These are phyloP conservation scores for Panthera leo DNA, from an alignment of 2,113 vertebrate genomes.

Conservation along the genomic window DNA sequence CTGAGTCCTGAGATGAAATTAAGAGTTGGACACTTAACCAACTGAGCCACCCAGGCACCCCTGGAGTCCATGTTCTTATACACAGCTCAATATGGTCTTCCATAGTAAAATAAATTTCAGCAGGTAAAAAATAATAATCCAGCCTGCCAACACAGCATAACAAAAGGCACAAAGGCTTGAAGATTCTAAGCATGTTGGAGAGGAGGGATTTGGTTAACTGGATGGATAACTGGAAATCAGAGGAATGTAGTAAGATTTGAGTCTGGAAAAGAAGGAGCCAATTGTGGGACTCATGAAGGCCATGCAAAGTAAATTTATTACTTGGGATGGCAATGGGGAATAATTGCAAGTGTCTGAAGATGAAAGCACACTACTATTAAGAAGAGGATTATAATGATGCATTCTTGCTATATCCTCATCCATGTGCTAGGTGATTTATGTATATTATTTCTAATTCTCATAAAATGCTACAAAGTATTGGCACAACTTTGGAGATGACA, in stretches of 20 bases:
- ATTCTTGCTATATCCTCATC: not conserved
- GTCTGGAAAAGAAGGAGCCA: not conserved
- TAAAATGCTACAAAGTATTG: not conserved
- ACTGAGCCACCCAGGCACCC: no score
- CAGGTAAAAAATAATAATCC: not conserved
- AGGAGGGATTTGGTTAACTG: not conserved
- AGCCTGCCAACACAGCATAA: not conserved
- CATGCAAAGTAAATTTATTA: not conserved
- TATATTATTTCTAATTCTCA: not conserved
- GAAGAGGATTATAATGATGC: not conserved
- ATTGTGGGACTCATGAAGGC: not conserved
- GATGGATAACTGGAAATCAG: not conserved
- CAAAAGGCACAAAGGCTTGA: not conserved
- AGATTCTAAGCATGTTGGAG: not conserved
- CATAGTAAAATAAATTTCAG: not conserved
- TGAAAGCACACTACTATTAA: not conserved
- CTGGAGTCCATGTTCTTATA: not conserved
- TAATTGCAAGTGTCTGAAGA: not conserved
- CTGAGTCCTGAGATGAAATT: no score
- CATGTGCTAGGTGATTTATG: not conserved
- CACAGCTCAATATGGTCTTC: not conserved
- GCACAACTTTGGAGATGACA: not conserved
- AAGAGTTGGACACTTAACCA: no score
- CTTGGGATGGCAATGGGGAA: not conserved
- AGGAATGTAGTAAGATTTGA: not conserved